A percentile compares a stretch with the other conserved stretches of the same genome.
These are phyloP conservation scores for Limnodromus scolopaceus DNA, from an alignment of 2,797 vertebrate species.

Conservation along the genomic window DNA sequence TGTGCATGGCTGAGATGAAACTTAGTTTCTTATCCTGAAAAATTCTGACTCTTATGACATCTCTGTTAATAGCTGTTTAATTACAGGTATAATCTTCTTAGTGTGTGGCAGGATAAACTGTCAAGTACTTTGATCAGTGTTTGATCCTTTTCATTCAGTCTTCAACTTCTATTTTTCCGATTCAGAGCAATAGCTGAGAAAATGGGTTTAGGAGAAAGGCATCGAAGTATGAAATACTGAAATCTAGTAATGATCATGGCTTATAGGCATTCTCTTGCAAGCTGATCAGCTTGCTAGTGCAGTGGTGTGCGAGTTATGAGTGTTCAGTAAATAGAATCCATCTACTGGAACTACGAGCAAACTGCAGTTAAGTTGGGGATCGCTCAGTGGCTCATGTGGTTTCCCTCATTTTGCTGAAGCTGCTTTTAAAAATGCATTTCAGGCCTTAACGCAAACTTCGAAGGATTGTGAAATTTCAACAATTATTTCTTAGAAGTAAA, in stretches of 20 bases:
- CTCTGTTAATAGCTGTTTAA: neutral
- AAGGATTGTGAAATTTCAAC: neutral
- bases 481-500: neutral
- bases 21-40: neutral
- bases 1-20: neutral
- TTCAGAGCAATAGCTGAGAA: neutral
- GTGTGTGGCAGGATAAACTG: neutral
- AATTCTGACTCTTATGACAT: neutral
- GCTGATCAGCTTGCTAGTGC: neutral
- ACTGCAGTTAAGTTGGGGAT: neutral
- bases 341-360: neutral
- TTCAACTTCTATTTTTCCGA: neutral
- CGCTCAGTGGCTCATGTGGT: fast-evolving
- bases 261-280: neutral
- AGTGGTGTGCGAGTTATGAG: neutral
- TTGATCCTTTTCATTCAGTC: neutral
- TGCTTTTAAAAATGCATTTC: neutral
- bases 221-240: neutral
- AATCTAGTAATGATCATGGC: fast-evolving
- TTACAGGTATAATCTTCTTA: neutral
- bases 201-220: neutral
- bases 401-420: neutral
- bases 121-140: neutral
- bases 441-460: neutral
- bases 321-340: neutral